Evolutionary conservation across 2,113 vertebrate species (phyloP), one percentile per base, ranked within the genome.

Genomic region (Piaya cayana): DNA sequence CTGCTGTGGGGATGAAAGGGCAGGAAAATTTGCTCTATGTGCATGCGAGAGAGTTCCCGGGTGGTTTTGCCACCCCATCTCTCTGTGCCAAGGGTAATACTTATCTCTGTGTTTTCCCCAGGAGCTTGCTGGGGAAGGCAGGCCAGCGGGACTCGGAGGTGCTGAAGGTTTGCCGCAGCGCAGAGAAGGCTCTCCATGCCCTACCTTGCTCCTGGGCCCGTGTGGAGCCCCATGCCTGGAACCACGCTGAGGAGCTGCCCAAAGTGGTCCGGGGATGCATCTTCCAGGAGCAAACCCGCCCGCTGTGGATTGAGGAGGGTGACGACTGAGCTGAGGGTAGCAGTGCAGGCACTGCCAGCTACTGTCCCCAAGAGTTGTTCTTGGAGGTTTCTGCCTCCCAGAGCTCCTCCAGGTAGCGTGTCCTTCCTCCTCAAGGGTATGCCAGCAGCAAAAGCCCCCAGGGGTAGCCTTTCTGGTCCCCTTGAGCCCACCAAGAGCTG

Each of bases 241-340:
- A 60, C 69, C 97, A 94, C 0, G 34, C 91, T 0, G 97, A 98
- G 74, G 98, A 98, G 71, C 94, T 98, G 90, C 97, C 97, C 93
- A 98, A 98, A 90, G 96, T 98, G 55, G 97, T 98, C 30, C 98
- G 97, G 1, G 87, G 97, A 27, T 96, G 95, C 67, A 97, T 98
- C 91, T 96, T 98, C 91, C 98, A 98, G 96, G 98, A 98, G 70
- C 98, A 98, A 92, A 94, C 91, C 17, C 97, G 96, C 81, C 96
- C 98, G 0, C 96, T 98, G 90, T 98, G 98, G 98, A 92, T 98
- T 2, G 98, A 98, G 71, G 92, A 96, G 4, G 78, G 76, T 0
- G 47, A 95, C 0, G 70, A 93, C 77, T 97, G 93, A 97, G 21
- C 13, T 47, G 26, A 25, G 15, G 23, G 12, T 32, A 8, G 59